phyloP scores from a whole-genome alignment of 2,888 invertebrate genomes.

The Cerceris ruficornis region DNA sequence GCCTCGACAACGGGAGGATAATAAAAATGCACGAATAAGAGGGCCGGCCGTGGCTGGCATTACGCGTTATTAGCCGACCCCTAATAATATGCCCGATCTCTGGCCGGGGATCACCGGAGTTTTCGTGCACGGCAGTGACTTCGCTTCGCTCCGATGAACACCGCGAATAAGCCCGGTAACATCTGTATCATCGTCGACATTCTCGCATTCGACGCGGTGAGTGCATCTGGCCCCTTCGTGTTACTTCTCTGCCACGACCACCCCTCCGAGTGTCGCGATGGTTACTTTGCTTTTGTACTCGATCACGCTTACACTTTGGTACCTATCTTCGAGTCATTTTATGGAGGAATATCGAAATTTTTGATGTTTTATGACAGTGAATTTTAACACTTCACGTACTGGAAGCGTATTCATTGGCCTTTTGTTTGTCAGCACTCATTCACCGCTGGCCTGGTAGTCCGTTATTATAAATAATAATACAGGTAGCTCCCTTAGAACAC shows the following conservation, averaged over 20 bases:
- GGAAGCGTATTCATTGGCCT: no score
- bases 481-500: no score
- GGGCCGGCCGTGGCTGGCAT: slow-evolving; percentile 66
- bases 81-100: slow-evolving; percentile 71
- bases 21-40: slow-evolving; percentile 49
- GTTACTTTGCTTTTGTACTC: not conserved
- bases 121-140: slow-evolving; percentile 49
- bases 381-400: no score
- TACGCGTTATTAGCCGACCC: slow-evolving; percentile 78
- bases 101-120: slow-evolving; percentile 25
- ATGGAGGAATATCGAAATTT: not conserved
- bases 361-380: not conserved
- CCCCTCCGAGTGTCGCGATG: not conserved
- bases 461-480: no score
- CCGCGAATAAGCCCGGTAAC: slow-evolving; percentile 68
- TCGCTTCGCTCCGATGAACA: slow-evolving; percentile 59
- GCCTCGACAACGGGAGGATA: slow-evolving; percentile 29
- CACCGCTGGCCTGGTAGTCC: no score
- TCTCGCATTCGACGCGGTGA: slow-evolving; percentile 67
- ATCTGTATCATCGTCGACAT: slow-evolving; percentile 79
- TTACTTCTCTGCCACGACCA: slow-evolving; percentile 1
- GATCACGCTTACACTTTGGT: not conserved
- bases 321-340: not conserved
- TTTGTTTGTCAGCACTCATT: no score
- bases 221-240: slow-evolving; percentile 71